Conservation (phyloP, 1,140 invertebrate genomes). For the Limonius californicus region DNA sequence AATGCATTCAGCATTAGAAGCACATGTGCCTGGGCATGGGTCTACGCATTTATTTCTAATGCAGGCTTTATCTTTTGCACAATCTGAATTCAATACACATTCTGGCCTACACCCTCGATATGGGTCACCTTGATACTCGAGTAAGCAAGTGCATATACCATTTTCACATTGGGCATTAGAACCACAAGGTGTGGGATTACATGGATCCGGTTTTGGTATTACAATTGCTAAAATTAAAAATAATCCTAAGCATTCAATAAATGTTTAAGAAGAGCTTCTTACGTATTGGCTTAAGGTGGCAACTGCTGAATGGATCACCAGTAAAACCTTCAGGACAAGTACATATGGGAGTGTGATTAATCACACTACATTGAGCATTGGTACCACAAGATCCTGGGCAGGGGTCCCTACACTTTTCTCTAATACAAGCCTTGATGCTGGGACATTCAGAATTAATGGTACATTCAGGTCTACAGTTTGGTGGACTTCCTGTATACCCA, state of each 20-base stretch:
- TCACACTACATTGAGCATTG: constrained; percentile 58
- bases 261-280: constrained; percentile 13
- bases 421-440: constrained; percentile 58
- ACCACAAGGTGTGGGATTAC: constrained; percentile 63
- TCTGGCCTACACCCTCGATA: constrained; percentile 71
- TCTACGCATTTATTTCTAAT: constrained; percentile 61
- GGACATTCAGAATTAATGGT: constrained; percentile 61
- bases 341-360: constrained; percentile 62
- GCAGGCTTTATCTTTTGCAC: constrained; percentile 58
- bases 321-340: constrained; percentile 59
- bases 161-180: constrained; percentile 56
- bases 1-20: constrained; percentile 62
- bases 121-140: constrained; percentile 68
- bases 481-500: constrained; percentile 61
- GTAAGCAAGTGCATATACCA: constrained; percentile 66
- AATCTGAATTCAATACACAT: constrained; percentile 66
- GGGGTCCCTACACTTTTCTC: constrained; percentile 62
- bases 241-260: neutral
- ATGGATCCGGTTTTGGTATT: constrained; percentile 50
- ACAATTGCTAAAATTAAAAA: neutral
- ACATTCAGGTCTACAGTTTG: constrained; percentile 64
- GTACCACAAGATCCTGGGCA: constrained; percentile 62
- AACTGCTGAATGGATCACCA: constrained; percentile 62
- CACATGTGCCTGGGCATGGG: constrained; percentile 60
- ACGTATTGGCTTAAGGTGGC: constrained; percentile 49